These are phyloP conservation scores for Chaetorhynchus papuensis DNA, from an alignment of 2,113 vertebrate species.

Conservation along the genomic window DNA sequence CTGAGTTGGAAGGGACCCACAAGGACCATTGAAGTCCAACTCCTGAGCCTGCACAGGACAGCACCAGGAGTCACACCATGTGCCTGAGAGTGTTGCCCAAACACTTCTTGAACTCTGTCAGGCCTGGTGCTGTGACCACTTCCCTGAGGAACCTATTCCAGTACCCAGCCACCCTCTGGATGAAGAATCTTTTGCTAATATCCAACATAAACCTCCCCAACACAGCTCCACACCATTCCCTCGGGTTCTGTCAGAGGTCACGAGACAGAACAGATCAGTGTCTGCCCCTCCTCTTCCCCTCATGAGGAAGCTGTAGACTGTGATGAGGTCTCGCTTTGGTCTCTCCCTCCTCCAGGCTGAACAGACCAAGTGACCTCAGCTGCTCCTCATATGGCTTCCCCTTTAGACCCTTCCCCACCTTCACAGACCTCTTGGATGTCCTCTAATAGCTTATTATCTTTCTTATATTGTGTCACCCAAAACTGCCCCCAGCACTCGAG, in stretches of 20 bases:
- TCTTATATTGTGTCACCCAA: neutral
- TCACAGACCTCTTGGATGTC: neutral
- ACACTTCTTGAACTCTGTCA: neutral
- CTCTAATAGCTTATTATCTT: neutral
- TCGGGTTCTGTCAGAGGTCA: fast-evolving
- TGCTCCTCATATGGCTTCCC: neutral
- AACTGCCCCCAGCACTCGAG: fast-evolving
- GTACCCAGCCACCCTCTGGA: too few relatives aligned
- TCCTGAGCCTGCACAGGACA: neutral
- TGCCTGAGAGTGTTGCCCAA: neutral
- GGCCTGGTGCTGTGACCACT: neutral
- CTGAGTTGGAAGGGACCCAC: neutral
- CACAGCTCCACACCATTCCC: neutral
- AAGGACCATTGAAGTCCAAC: fast-evolving
- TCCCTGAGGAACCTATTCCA: neutral
- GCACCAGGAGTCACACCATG: too few relatives aligned
- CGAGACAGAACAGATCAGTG: neutral
- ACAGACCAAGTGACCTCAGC: neutral
- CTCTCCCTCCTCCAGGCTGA: neutral
- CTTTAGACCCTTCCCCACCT: neutral
- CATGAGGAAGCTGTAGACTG: neutral
- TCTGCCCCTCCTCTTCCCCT: neutral
- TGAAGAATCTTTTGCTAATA: neutral
- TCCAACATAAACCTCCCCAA: neutral
- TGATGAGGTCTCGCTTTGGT: neutral